phyloP scores from a whole-genome alignment of 1,140 invertebrate species.

The Apis cerana region DNA sequence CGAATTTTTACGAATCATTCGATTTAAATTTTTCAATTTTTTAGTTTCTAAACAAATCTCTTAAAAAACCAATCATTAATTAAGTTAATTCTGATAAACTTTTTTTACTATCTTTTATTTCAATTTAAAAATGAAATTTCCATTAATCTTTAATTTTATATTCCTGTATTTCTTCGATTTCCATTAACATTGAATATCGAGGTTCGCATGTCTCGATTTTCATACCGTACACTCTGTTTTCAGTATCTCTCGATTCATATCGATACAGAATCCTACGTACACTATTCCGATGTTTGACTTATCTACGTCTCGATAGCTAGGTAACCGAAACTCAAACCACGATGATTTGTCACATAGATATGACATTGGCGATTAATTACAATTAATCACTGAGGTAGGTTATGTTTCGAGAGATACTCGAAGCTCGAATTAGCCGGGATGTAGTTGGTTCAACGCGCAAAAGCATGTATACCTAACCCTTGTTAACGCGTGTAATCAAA shows the following conservation, averaged over 20 bases:
- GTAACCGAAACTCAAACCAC: constrained; percentile 8
- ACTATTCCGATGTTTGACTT: constrained; percentile 29
- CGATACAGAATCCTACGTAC: not conserved
- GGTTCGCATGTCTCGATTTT: not conserved
- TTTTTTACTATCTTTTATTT: no score
- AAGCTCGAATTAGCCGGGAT: constrained; percentile 13
- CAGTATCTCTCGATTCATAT: not conserved
- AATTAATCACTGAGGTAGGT: constrained; percentile 28
- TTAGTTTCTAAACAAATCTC: no score
- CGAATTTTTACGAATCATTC: no score
- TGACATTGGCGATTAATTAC: constrained; percentile 40
- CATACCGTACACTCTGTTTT: no score
- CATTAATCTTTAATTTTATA: no score
- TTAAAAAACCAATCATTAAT: no score
- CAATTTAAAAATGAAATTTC: no score
- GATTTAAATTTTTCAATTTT: no score
- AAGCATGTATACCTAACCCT: constrained; percentile 15
- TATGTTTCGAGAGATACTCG: constrained; percentile 3
- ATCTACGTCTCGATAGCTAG: constrained; percentile 8
- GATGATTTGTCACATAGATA: constrained; percentile 20
- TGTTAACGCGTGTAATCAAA: constrained; percentile 21
- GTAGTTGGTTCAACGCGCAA: not conserved
- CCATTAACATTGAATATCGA: not conserved
- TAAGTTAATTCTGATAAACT: no score
- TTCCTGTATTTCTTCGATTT: not conserved